Evolutionary conservation across 2,797 vertebrate genomes (phyloP).

Genomic region (Trichosurus vulpecula): DNA sequence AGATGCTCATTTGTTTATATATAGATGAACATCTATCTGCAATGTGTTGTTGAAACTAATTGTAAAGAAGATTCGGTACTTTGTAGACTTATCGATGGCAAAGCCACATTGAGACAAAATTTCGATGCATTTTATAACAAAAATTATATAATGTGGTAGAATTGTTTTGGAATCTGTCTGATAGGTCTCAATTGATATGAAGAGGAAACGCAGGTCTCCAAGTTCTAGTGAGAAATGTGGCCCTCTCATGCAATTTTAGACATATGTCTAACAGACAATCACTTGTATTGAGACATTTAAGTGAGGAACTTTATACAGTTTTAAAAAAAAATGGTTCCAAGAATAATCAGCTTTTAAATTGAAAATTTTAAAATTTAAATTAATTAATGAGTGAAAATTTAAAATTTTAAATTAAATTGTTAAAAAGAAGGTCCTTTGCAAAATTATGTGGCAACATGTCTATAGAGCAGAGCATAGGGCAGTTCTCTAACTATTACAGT

Average conservation of each 20-base stretch:
- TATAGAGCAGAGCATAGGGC: background rate
- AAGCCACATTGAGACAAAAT: background rate
- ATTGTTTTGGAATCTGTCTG: background rate
- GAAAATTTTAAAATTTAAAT: no score
- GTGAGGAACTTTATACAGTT: background rate
- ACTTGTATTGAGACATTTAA: background rate
- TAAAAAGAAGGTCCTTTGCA: background rate
- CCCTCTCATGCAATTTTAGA: background rate
- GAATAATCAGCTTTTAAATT: background rate
- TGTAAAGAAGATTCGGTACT: background rate
- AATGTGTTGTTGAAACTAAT: background rate
- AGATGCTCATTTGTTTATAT: background rate
- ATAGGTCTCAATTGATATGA: background rate
- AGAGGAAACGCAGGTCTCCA: background rate
- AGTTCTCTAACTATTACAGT: background rate
- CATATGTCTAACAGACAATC: background rate
- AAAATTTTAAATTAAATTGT: background rate
- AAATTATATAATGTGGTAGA: background rate
- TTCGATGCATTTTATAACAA: background rate
- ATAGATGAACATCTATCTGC: background rate
- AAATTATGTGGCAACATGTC: background rate
- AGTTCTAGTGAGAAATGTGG: background rate
- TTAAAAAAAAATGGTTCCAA: background rate
- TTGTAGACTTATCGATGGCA: background rate
- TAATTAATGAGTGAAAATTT: no score